Conservation (phyloP, 1,140 invertebrate genomes). For the Cydia fagiglandana region DNA sequence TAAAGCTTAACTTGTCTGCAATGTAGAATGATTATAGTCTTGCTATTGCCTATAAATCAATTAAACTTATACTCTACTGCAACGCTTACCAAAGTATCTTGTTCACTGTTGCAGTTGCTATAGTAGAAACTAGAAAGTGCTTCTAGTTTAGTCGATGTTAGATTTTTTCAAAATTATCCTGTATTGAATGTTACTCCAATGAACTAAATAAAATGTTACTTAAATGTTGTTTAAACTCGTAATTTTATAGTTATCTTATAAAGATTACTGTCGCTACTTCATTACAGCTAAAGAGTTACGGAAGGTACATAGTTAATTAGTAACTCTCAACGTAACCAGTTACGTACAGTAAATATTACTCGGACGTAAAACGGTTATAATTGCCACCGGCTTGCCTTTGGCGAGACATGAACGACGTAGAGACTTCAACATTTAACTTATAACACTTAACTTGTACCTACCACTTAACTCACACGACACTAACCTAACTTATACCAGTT, state of each 20-base stretch:
- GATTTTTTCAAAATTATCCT: too few species aligned
- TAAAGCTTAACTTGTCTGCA: constrained; percentile 2
- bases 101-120: too few species aligned
- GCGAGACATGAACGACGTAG: background rate
- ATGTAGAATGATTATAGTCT: background rate
- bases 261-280: background rate
- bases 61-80: too few species aligned
- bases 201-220: too few species aligned
- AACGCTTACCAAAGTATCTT: too few species aligned
- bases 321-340: background rate
- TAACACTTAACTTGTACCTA: too few species aligned
- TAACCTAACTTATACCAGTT: too few species aligned
- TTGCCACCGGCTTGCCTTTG: background rate
- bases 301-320: background rate
- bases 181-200: too few species aligned
- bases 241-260: background rate
- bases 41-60: background rate
- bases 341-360: background rate
- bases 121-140: too few species aligned
- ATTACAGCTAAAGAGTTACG: constrained; percentile 6
- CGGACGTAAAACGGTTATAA: background rate
- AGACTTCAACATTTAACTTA: too few species aligned
- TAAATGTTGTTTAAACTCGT: background rate
- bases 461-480: too few species aligned
- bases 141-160: too few species aligned